phyloP scores from a whole-genome alignment of 2,797 vertebrate species.

The Enteromius afrohamiltoni region DNA sequence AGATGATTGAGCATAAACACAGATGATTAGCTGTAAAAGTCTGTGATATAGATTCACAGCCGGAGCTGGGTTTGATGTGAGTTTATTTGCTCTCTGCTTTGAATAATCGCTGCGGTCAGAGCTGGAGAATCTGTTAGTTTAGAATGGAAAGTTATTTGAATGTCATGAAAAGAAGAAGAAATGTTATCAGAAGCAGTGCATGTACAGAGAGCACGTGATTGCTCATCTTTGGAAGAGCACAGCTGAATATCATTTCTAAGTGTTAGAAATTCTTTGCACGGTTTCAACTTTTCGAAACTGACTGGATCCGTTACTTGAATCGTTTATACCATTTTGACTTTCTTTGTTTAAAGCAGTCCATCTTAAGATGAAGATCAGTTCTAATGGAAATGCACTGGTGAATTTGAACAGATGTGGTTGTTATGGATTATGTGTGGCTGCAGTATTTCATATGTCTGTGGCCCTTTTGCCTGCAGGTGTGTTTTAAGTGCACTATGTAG shows the following conservation, averaged over 20 bases:
- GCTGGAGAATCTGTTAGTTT: conserved; percentile 41
- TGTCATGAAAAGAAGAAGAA: background rate
- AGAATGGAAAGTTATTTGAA: conserved; percentile 24
- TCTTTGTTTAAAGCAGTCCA: conserved; percentile 44
- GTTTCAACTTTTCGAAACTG: conserved; percentile 16
- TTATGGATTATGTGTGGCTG: conserved; percentile 19
- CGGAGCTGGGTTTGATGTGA: conserved; percentile 46
- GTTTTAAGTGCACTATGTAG: conserved; percentile 27
- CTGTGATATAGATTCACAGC: conserved; percentile 45
- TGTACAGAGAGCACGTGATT: conserved; percentile 48
- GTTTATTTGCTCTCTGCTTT: conserved; percentile 39
- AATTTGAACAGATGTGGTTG: conserved; percentile 2
- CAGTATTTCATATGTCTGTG: background rate
- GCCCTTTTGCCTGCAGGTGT: conserved; percentile 13
- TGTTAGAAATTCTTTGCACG: conserved; percentile 27
- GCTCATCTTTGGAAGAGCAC: conserved; percentile 42
- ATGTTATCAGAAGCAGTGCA: background rate
- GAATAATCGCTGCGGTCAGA: conserved; percentile 43
- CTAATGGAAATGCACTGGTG: background rate
- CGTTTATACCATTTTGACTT: conserved; percentile 8
- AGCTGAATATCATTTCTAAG: conserved; percentile 6
- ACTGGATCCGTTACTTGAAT: background rate
- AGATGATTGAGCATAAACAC: conserved; percentile 50
- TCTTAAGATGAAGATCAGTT: conserved; percentile 29
- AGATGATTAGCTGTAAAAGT: conserved; percentile 46